phyloP scores from a whole-genome alignment of 2,797 vertebrate genomes.

The Malacoraja senta region DNA sequence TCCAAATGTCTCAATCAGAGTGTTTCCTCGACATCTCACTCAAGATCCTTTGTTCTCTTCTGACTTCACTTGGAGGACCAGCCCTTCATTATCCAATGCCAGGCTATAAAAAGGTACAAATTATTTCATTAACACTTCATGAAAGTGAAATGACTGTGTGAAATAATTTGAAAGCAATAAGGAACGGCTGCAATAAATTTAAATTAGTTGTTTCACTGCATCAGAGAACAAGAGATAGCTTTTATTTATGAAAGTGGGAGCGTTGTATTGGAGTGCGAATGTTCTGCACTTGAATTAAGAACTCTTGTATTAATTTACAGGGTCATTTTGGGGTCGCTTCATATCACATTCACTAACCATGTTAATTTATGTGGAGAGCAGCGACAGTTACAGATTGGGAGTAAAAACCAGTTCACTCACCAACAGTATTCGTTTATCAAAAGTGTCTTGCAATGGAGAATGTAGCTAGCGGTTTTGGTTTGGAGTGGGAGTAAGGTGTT shows the following conservation, averaged over 20 bases:
- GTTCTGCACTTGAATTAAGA: neutral
- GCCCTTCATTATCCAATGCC: conserved; percentile 15
- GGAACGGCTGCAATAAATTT: conserved; percentile 32
- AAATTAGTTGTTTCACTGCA: conserved; percentile 17
- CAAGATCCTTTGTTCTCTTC: neutral
- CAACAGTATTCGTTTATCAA: neutral
- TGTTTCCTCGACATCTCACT: neutral
- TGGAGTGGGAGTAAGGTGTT: neutral
- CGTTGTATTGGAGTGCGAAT: conserved; percentile 14
- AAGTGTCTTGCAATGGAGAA: neutral
- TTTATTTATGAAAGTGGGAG: neutral
- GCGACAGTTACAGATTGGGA: neutral
- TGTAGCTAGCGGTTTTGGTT: neutral
- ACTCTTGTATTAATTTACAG: conserved; percentile 15
- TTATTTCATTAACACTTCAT: conserved; percentile 36
- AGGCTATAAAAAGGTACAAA: conserved; percentile 35
- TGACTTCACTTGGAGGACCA: neutral
- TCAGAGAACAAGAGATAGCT: conserved; percentile 2
- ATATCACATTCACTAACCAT: neutral
- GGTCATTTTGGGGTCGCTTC: neutral
- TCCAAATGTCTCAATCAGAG: conserved; percentile 2
- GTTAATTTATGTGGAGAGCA: neutral
- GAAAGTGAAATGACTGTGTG: conserved; percentile 22
- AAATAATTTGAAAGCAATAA: conserved; percentile 35
- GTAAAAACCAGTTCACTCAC: neutral